Evolutionary conservation across 1,140 invertebrate genomes (phyloP), one percentile per base, ranked within the genome.

Genomic region (Sycophila sp.): DNA sequence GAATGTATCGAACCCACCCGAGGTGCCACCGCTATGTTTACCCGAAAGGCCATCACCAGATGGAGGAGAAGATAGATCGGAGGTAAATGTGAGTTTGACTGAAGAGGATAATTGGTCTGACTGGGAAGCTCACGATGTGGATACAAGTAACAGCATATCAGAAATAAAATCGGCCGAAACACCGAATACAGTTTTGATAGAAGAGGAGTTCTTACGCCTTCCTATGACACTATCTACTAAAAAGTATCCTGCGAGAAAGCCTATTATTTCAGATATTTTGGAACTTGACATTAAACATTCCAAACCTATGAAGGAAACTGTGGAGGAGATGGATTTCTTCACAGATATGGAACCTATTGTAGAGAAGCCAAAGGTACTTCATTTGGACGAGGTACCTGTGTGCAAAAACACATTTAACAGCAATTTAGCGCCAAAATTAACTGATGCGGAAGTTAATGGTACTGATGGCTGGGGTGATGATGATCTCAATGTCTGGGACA

Each of bases 321-420:
- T 78, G 4, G 84, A 87, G 19, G 81, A 85, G 22, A 76, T 92
- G 75, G 92, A 94, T 78, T 94, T 93, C 74, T 95, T 95, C 76
- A 91, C 91, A 59, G 94, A 94, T 78, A 95, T 95, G 94, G 92
- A 91, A 74, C 94, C 94, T 6, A 88, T 94, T 5, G 94, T 95
- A 75, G 88, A 92, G 53, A 90, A 89, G 73, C 87, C 90, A 10
- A 87, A 87, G 42, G 79, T 89, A 26, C 68, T 86, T 0, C 85
- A 84, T 47, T 73, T 89, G 0, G 56, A 77, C 2, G 55, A 71
- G 13, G 10, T 69, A 4, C 15, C 28, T 1, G 34, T 30, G 2
- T 5, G 15, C 0, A 51, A 38, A 15, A 49, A 59, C 38, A 26
- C 24, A 7, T 51, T 65, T 26, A 56, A 66, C 7, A 24, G 51